Evolutionary conservation across 2,113 vertebrate species (phyloP).

Genomic region (Oenanthe oenanthe): DNA sequence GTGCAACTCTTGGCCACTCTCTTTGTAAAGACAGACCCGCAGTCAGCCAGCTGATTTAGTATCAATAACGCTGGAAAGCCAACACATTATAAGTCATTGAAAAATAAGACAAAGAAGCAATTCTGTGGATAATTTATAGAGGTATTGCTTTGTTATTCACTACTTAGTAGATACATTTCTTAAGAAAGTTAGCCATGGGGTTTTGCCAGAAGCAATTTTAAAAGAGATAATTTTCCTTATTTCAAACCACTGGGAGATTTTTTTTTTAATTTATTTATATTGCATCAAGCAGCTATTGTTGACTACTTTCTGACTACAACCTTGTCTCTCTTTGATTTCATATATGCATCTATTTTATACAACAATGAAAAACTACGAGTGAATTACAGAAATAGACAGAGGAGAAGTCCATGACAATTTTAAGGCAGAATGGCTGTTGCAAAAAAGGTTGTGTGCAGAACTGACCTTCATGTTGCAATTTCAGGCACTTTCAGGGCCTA

Average conservation of each 20-base stretch:
- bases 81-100: neutral
- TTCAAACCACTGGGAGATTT: neutral
- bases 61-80: neutral
- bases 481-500: neutral
- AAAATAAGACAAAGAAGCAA: neutral
- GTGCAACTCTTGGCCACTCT: neutral
- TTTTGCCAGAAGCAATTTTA: constrained; percentile 8
- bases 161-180: neutral
- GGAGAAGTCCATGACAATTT: neutral
- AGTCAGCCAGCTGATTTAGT: neutral
- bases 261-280: neutral
- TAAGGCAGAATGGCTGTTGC: neutral
- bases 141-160: neutral
- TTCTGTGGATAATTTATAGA: neutral
- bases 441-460: neutral
- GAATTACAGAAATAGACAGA: neutral
- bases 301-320: neutral
- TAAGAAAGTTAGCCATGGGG: neutral
- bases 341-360: neutral
- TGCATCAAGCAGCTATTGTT: neutral
- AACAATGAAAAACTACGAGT: neutral
- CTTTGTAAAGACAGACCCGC: neutral
- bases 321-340: neutral
- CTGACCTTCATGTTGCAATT: neutral
- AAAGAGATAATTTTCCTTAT: neutral